A percentile compares a stretch with the other conserved stretches of the same genome.
phyloP scores from a whole-genome alignment of 1,140 invertebrate genomes.

The Drosophila subobscura region DNA sequence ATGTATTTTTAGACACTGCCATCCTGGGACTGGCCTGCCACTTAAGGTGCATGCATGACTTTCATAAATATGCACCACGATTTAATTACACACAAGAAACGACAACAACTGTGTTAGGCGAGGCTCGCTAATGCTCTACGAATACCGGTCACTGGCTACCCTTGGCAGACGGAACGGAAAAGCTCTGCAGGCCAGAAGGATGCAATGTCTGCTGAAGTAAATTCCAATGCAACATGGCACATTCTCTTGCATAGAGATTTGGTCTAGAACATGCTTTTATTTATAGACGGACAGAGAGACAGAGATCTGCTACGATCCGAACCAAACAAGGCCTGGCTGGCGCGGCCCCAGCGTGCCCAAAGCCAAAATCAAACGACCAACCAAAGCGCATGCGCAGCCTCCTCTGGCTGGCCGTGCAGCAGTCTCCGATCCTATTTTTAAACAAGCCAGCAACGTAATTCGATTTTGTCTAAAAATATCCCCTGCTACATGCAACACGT shows the following conservation, averaged over 20 bases:
- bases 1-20: constrained; percentile 53
- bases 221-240: too few relatives aligned
- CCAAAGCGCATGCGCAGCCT: constrained; percentile 32
- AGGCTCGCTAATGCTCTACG: constrained; percentile 24
- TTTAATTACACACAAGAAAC: constrained; percentile 62
- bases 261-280: constrained; percentile 27
- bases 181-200: neutral
- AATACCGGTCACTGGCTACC: neutral
- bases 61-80: constrained; percentile 73
- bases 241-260: constrained; percentile 4
- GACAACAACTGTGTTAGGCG: constrained; percentile 8
- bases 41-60: constrained; percentile 60
- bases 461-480: constrained; percentile 70
- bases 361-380: constrained; percentile 52
- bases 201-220: too few relatives aligned
- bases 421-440: constrained; percentile 63
- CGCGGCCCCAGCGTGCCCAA: constrained; percentile 4
- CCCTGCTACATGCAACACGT: constrained; percentile 25
- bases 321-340: constrained; percentile 8
- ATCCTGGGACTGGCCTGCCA: constrained; percentile 29
- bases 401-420: constrained; percentile 6
- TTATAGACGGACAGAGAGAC: constrained; percentile 14
- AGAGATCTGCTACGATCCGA: neutral
- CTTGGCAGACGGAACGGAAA: neutral
- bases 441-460: constrained; percentile 61